Evolutionary conservation across 2,888 invertebrate species (phyloP), one percentile per base, ranked within the genome.

Genomic region (Isoperla grammatica): DNA sequence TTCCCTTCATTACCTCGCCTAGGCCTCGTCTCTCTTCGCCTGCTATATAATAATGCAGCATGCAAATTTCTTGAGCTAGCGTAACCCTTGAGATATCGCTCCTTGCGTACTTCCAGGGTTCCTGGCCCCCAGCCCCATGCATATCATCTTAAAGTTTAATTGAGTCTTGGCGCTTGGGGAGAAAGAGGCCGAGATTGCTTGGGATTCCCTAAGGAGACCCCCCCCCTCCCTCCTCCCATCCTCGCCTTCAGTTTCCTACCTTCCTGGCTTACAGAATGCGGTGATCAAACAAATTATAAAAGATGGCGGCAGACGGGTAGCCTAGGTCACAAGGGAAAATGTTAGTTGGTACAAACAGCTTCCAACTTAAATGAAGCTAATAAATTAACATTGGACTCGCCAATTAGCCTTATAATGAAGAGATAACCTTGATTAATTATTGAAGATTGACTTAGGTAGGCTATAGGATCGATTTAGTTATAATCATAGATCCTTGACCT

Each of bases 101-200:
- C 37, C 53, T 23, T 39, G 53, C 53, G 19, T 53, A 23, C 49
- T 8, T 50, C 15, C 53, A 45, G 19, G 46, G 75, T 65, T 77
- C 78, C 79, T 78, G 78, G 80, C 80, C 80, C 81, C 81, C 80
- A 79, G 79, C 61, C 63, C 63, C 63, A 61, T 71, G 79, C 80
- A 81, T 81, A 80, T 79, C 80, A 79, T 81, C 81, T 80, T 81
- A 79, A 84, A 84, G 83, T 84, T 84, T 84, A 84, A 84, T 84
- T 83, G 82, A 82, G 82, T 81, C 80, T 77, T 73, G 75, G 76
- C 77, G 78, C 77, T 75, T 72, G 69, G 76, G 76, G 78, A 73
- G 74, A 61, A 63, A 63, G 63, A 58, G 63, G 63, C 63, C 61
- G 74, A 72, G 73, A 72, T 72, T 75, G 74, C 74, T 73, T 72